Conservation (phyloP, 2,113 vertebrate genomes). For the Rousettus leschenaultii region DNA sequence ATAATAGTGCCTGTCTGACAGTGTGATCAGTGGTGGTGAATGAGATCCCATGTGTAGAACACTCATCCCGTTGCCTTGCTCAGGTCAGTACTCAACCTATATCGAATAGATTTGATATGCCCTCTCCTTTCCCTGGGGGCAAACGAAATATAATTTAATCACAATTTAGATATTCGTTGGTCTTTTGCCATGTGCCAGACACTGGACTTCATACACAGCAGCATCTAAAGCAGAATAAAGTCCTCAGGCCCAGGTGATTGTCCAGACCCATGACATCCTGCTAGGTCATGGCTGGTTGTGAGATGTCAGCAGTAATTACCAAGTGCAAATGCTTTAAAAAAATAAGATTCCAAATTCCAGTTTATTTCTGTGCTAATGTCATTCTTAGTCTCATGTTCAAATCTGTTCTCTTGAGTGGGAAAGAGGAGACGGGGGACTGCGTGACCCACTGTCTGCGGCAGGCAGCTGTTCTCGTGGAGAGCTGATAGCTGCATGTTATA, state of each 20-base stretch:
- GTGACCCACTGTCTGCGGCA: not conserved
- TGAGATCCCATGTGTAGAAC: not conserved
- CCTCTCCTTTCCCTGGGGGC: not conserved
- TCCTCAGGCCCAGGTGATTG: not conserved
- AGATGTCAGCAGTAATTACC: not conserved
- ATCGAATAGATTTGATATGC: not conserved
- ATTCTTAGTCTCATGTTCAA: not conserved
- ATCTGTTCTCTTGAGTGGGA: not conserved
- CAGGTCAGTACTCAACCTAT: not conserved
- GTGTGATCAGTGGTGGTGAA: not conserved
- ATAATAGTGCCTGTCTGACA: not conserved
- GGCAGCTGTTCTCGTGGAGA: not conserved
- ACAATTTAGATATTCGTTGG: not conserved
- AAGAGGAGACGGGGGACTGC: not conserved
- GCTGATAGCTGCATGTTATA: not conserved
- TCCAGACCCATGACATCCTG: rapidly evolving
- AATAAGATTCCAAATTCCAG: not conserved
- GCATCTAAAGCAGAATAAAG: not conserved
- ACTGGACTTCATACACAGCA: not conserved
- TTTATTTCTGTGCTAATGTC: not conserved
- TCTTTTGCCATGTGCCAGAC: not conserved
- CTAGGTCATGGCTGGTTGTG: not conserved
- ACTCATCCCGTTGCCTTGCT: not conserved
- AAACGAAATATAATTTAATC: not conserved
- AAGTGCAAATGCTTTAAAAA: not conserved